Conservation (phyloP, 2,888 invertebrate species). For the Sipha maydis region DNA sequence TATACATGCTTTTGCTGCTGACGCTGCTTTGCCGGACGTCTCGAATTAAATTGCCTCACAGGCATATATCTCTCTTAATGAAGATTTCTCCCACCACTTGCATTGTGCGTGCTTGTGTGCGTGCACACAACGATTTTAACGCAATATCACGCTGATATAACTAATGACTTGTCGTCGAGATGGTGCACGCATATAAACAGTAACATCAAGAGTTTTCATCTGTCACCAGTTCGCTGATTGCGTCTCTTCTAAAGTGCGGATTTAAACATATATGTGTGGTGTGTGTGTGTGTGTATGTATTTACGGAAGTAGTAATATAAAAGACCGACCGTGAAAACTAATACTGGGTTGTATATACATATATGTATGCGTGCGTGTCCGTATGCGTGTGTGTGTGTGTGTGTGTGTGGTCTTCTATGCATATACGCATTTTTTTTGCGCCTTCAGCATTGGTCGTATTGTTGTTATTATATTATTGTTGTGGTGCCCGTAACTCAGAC, state of each 20-base stretch:
- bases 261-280: background rate
- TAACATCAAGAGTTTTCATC: conserved; percentile 19
- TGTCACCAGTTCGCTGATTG: conserved; percentile 34
- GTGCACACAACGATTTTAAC: background rate
- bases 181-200: background rate
- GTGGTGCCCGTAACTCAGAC: background rate
- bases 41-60: conserved; percentile 46
- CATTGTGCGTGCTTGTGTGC: background rate
- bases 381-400: background rate
- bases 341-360: background rate
- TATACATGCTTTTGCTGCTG: no score
- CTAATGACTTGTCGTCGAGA: conserved; percentile 48
- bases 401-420: background rate
- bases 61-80: conserved; percentile 25
- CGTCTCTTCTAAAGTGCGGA: background rate
- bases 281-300: background rate
- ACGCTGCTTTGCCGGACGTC: conserved; percentile 12
- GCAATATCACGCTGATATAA: conserved; percentile 51
- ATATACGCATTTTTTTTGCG: background rate
- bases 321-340: background rate
- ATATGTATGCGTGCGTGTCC: background rate
- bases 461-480: background rate
- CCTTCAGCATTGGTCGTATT: background rate
- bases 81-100: conserved; percentile 45
- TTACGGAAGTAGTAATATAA: background rate